Evolutionary conservation across 2,888 invertebrate genomes (phyloP).

Genomic region (Trissonchulus sp.): DNA sequence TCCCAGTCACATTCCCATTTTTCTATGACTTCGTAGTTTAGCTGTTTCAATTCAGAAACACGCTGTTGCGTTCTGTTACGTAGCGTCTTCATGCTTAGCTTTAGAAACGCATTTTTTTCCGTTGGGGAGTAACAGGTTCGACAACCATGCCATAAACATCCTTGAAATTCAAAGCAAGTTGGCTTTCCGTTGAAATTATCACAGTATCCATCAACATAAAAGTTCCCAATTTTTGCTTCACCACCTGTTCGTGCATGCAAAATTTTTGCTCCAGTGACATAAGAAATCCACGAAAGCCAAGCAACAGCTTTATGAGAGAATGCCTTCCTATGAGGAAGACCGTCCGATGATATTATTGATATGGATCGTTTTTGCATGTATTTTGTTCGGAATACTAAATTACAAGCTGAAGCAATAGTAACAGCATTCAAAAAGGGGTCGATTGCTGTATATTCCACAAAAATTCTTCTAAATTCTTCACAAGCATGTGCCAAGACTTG

Average conservation of each 20-base stretch:
- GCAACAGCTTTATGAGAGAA: neutral
- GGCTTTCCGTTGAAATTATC: neutral
- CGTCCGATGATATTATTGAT: neutral
- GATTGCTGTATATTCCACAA: constrained; percentile 14
- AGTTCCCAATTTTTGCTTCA: constrained; percentile 34
- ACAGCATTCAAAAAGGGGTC: constrained; percentile 33
- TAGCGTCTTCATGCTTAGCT: neutral
- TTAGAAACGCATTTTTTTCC: neutral
- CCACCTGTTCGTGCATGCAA: constrained; percentile 28
- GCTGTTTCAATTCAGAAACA: neutral
- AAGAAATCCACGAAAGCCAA: neutral
- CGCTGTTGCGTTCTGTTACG: neutral
- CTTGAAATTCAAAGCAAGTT: constrained; percentile 37
- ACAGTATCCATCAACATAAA: constrained; percentile 35
- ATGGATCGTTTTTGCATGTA: neutral
- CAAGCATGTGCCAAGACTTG: constrained; percentile 26
- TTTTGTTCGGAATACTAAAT: neutral
- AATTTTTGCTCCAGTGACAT: neutral
- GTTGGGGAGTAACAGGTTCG: neutral
- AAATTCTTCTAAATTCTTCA: neutral
- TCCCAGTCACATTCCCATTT: constrained; percentile 42
- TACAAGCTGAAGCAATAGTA: constrained; percentile 34
- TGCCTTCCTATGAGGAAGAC: neutral
- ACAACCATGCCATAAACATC: constrained; percentile 40
- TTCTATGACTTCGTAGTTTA: constrained; percentile 34